phyloP scores from a whole-genome alignment of 2,113 vertebrate species.

The Pelusios castaneus region DNA sequence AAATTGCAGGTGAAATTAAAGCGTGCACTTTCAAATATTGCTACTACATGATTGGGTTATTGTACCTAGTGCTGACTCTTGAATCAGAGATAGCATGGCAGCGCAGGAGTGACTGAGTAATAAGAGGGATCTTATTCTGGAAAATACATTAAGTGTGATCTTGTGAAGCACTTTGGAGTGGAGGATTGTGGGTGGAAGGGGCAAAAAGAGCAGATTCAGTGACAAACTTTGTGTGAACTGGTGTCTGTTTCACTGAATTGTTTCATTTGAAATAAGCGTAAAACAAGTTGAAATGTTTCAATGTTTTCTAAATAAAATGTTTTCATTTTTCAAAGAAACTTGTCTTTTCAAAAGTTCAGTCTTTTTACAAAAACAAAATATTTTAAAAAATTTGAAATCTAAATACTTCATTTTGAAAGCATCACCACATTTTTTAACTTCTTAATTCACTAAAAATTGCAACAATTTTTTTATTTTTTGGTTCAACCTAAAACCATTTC shows the following conservation, averaged over 20 bases:
- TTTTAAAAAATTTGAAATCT: neutral
- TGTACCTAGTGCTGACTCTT: no score
- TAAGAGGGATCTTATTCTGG: neutral
- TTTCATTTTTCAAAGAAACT: neutral
- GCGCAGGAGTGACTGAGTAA: neutral
- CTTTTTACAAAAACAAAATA: neutral
- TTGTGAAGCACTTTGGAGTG: neutral
- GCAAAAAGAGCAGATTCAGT: no score
- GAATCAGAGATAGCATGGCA: neutral
- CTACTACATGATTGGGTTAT: neutral
- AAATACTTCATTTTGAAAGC: no score
- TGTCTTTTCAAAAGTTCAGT: neutral
- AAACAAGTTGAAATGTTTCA: neutral
- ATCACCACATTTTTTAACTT: no score
- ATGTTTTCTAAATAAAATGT: neutral
- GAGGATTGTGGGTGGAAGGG: no score
- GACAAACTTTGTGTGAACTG: neutral
- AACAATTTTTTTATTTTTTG: neutral
- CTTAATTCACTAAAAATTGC: neutral
- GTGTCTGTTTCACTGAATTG: neutral
- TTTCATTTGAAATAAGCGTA: neutral
- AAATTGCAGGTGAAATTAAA: neutral
- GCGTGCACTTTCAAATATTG: neutral
- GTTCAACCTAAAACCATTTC: neutral
- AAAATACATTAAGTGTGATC: fast-evolving